These are phyloP conservation scores for Drosophila yooni DNA, from an alignment of 2,888 invertebrate species.

Conservation along the genomic window DNA sequence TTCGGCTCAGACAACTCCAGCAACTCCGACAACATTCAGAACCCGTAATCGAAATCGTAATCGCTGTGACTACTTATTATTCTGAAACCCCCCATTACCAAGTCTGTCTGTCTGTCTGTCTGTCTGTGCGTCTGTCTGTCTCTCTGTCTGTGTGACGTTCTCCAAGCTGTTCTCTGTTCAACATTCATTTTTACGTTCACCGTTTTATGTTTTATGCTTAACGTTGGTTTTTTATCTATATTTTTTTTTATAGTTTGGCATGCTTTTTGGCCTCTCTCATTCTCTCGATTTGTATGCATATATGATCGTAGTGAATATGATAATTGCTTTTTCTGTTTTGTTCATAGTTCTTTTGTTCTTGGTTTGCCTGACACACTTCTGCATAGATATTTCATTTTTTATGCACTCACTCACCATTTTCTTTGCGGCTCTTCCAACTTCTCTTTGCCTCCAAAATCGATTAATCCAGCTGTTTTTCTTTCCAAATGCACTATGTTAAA, in stretches of 20 bases:
- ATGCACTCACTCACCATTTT: conserved; percentile 68
- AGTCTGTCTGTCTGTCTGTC: conserved; percentile 20
- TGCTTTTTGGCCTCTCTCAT: conserved; percentile 35
- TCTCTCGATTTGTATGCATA: conserved; percentile 23
- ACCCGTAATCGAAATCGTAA: conserved; percentile 71
- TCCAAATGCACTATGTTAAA: conserved; percentile 21
- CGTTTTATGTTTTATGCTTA: conserved; percentile 11
- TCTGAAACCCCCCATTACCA: conserved; percentile 23
- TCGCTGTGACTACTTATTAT: conserved; percentile 48
- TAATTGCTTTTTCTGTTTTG: conserved; percentile 55
- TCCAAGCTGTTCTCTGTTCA: conserved; percentile 35
- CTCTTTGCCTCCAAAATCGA: neutral
- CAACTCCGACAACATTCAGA: conserved; percentile 34
- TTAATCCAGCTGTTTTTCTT: neutral
- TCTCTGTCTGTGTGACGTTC: conserved; percentile 39
- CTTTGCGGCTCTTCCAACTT: conserved; percentile 13
- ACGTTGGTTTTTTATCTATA: neutral
- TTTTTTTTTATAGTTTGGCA: conserved; percentile 57
- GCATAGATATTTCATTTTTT: conserved; percentile 16
- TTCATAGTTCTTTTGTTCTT: conserved; percentile 36
- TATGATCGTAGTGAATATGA: conserved; percentile 47
- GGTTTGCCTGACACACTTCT: conserved; percentile 62
- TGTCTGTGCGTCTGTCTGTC: conserved; percentile 17
- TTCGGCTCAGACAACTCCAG: conserved; percentile 63
- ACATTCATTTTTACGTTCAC: conserved; percentile 75